Evolutionary conservation across 2,888 invertebrate genomes (phyloP), one percentile per base, ranked within the genome.

Genomic region (Archips xylosteana): DNA sequence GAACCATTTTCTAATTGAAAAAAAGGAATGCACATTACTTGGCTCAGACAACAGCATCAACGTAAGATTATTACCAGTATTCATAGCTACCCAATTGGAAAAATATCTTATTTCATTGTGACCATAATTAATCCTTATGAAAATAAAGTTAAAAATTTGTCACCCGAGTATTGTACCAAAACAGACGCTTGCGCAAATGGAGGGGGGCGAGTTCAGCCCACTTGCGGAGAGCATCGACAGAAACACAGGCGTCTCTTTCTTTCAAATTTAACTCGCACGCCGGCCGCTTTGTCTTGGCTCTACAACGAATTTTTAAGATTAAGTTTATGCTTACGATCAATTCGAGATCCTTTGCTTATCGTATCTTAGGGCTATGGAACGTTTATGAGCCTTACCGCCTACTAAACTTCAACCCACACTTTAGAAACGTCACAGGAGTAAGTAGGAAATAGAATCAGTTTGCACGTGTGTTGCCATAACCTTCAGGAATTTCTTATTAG

Each of bases 191-290:
- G 89, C 91, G 92, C 87, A 83, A 79, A 73, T 88, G 88, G 91
- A 83, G 90, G 91, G 90, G 91, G 87, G 80, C 80, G 84, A 85
- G 92, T 81, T 91, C 94, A 81, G 91, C 93, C 94, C 93, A 91
- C 89, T 87, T 81, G 81, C 79, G 83, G 78, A 75, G 77, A 76
- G 76, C 75, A 82, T 65, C 78, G 79, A 85, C 84, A 85, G 84
- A 92, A 86, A 83, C 90, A 90, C 86, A 82, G 62, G 70, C 80
- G 84, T 94, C 94, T 88, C 89, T 80, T 77, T 94, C 89, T 86
- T 78, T 79, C 87, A 1, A 10, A 13, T 54, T 15, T 12, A 62
- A 34, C 45, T 67, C 49, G 51, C 8, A 60, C 45, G 59, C 42
- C 60, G 51, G 64, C 5, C n/a, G 69, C 54, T 60, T 70, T 65